A percentile compares a stretch with the other conserved stretches of the same genome.
These are phyloP conservation scores for Triplophysa bombifrons DNA, from an alignment of 2,797 vertebrate genomes.

Conservation along the genomic window DNA sequence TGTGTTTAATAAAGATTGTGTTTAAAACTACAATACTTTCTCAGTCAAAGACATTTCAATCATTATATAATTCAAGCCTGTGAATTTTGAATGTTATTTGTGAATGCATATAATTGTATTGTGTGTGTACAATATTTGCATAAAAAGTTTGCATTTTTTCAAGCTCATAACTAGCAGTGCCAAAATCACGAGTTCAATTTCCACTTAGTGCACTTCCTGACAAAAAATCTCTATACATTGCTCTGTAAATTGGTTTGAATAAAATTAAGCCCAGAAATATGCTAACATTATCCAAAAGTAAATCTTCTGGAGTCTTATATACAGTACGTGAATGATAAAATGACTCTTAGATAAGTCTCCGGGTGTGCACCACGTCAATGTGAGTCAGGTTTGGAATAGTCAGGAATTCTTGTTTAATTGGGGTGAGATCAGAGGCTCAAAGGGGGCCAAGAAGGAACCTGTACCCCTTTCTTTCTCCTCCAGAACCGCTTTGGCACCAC, in stretches of 20 bases:
- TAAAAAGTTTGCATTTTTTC: no score
- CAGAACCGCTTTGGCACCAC: slow-evolving; percentile 79
- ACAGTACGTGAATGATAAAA: neutral
- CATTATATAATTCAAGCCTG: no score
- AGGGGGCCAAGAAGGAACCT: slow-evolving; percentile 73
- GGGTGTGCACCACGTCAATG: slow-evolving; percentile 12
- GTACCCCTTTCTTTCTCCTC: slow-evolving; percentile 76
- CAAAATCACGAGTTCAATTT: neutral
- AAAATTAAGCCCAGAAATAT: no score
- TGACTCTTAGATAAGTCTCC: neutral
- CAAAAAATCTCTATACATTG: neutral
- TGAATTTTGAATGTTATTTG: no score
- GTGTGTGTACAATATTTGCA: neutral
- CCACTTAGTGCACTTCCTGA: neutral
- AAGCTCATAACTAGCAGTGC: no score
- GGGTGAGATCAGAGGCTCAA: slow-evolving; percentile 79
- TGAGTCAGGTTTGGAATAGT: slow-evolving; percentile 71
- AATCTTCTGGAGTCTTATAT: neutral
- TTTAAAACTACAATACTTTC: neutral
- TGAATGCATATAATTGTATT: neutral
- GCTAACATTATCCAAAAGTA: neutral
- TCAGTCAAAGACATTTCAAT: no score
- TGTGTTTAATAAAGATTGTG: neutral
- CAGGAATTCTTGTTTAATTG: slow-evolving; percentile 82
- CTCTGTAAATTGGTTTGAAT: no score